Evolutionary conservation across 2,888 invertebrate genomes (phyloP), one percentile per base, ranked within the genome.

Genomic region (Chironomus tentans): DNA sequence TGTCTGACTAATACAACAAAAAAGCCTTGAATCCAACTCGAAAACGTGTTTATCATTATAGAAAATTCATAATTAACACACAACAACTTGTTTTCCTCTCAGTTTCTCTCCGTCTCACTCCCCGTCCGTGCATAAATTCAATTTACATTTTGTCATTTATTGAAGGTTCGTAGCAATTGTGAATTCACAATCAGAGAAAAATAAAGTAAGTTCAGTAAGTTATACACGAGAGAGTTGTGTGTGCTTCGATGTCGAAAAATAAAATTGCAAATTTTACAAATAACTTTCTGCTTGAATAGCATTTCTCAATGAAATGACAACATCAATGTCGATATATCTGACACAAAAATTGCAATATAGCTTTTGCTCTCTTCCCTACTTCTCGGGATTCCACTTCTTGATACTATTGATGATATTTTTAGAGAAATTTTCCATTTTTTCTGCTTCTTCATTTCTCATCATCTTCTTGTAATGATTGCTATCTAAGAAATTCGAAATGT

Each of bases 51-150:
- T 22, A 68, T 24, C 65, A 65, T 65, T 65, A 13, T 1, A 56
- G 24, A 68, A 38, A 68, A 68, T 68, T 68, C 46, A 68, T 68
- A 68, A 68, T 68, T 68, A 68, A 68, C 68, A n/a, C 68, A 68
- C 12, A 15, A n/a, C 6, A 7, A 18, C 56, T 38, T 15, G 68
- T 38, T 38, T 24, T 28, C 21, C 18, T 6, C 18, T 6, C 4
- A 2, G 4, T 50, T n/a, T 15, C 4, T 56, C n/a, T 56, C 15
- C 56, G 15, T 56, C 18, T n/a, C n/a, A 18, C 18, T 56, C 15
- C 56, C 5, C n/a, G 3, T 18, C 7, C n/a, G 18, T 56, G 56
- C n/a, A 18, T 15, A 56, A 56, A 15, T 15, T 56, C 18, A 12
- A 38, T 68, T 68, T 68, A 46, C 68, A 68, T 68, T 68, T 46